These are phyloP conservation scores for Drosophila pachea DNA, from an alignment of 1,140 invertebrate species.

Conservation along the genomic window DNA sequence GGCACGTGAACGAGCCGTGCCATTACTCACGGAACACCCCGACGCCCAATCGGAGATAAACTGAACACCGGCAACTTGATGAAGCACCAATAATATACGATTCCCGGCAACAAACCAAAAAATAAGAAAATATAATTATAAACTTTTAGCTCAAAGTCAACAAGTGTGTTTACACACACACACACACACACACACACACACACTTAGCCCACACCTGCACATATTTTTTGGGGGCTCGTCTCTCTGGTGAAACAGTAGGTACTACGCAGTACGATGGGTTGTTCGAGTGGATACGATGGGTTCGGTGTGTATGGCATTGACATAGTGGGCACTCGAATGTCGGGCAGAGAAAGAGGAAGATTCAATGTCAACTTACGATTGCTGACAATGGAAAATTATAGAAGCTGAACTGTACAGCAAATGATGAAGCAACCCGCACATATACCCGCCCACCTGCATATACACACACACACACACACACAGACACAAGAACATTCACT, in stretches of 20 bases:
- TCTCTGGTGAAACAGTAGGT: slow-evolving; percentile 64
- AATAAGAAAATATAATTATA: slow-evolving; percentile 9
- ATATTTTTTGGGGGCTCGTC: slow-evolving; percentile 67
- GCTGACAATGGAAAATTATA: slow-evolving; percentile 28
- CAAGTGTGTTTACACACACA: not conserved
- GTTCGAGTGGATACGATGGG: slow-evolving; percentile 1
- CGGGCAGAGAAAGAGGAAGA: not conserved
- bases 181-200: too few relatives aligned
- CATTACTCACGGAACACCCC: slow-evolving; percentile 27
- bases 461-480: not conserved
- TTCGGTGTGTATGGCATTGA: not conserved
- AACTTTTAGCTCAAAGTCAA: slow-evolving; percentile 11
- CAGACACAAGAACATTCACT: not conserved
- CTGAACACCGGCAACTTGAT: not conserved
- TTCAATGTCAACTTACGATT: slow-evolving; percentile 53
- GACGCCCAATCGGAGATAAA: slow-evolving; percentile 19
- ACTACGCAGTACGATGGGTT: slow-evolving; percentile 21
- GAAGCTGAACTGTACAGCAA: not conserved
- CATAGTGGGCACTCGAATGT: slow-evolving; percentile 8
- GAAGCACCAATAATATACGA: slow-evolving; percentile 2
- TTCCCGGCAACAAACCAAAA: slow-evolving; percentile 16
- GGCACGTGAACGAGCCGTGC: slow-evolving; percentile 60
- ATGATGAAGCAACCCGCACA: slow-evolving; percentile 27
- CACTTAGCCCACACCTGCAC: too few relatives aligned
- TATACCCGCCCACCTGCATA: slow-evolving; percentile 5